phyloP scores from a whole-genome alignment of 1,140 invertebrate genomes.

The Harpegnathos saltator region DNA sequence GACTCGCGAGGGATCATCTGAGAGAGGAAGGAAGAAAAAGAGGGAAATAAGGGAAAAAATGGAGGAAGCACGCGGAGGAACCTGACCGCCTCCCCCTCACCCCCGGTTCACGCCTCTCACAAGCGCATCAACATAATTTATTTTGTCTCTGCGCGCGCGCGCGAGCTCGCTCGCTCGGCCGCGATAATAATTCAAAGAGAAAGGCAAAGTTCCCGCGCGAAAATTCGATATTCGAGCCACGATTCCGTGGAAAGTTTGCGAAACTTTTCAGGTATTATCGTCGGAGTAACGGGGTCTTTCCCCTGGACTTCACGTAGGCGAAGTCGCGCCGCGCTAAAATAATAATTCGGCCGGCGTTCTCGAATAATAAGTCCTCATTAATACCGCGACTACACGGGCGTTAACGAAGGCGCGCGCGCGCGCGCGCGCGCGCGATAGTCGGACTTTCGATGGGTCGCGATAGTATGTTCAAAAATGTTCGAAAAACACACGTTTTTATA shows the following conservation, averaged over 20 bases:
- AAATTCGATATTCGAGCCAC: conserved; percentile 79
- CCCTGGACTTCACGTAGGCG: conserved; percentile 55
- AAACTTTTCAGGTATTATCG: conserved; percentile 72
- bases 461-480: conserved; percentile 44
- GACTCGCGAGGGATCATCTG: neutral
- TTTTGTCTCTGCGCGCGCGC: conserved; percentile 44
- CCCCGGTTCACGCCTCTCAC: no score
- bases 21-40: neutral
- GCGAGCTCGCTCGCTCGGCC: conserved; percentile 51
- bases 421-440: no score
- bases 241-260: conserved; percentile 70
- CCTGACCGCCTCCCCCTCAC: no score
- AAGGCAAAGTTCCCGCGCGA: conserved; percentile 66
- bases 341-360: conserved; percentile 68
- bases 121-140: conserved; percentile 24
- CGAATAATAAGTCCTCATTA: conserved; percentile 77
- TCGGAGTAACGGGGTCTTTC: conserved; percentile 55
- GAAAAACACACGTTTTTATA: no score
- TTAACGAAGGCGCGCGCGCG: conserved; percentile 47
- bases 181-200: conserved; percentile 73
- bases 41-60: no score
- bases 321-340: conserved; percentile 65
- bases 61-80: no score
- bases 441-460: neutral
- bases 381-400: conserved; percentile 50